Conservation (phyloP, 2,797 vertebrate species). For the Sebastes alutus region DNA sequence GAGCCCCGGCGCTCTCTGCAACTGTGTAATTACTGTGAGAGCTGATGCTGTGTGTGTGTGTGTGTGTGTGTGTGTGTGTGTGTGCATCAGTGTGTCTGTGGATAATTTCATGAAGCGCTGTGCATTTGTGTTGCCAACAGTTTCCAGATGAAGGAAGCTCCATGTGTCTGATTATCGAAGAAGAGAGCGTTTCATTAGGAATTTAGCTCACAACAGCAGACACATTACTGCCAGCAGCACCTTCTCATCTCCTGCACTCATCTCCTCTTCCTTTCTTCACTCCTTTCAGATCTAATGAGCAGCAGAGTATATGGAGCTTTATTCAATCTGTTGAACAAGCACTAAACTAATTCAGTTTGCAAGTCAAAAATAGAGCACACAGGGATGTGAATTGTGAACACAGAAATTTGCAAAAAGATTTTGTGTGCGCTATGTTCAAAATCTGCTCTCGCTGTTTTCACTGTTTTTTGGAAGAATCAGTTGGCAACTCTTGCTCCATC, state of each 20-base stretch:
- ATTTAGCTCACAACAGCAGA: conserved; percentile 42
- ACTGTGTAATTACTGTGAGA: conserved; percentile 84
- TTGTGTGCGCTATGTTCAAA: not conserved
- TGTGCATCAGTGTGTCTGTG: conserved; percentile 79
- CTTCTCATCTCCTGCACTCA: not conserved
- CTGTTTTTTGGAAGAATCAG: not conserved
- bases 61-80: conserved; percentile 66
- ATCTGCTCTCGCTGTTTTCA: not conserved
- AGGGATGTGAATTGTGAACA: not conserved
- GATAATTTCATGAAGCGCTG: conserved; percentile 82
- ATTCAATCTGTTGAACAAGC: not conserved
- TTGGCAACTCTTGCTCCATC: not conserved
- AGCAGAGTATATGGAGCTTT: not conserved
- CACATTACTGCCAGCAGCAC: conserved; percentile 21
- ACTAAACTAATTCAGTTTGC: not conserved
- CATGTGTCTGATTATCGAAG: conserved; percentile 78
- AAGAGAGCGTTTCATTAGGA: conserved; percentile 70
- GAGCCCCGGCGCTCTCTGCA: conserved; percentile 80
- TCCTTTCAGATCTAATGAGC: not conserved
- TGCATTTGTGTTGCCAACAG: conserved; percentile 78
- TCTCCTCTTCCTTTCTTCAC: not conserved
- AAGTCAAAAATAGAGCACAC: not conserved
- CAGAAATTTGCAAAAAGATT: not conserved
- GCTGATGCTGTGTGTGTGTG: conserved; percentile 64
- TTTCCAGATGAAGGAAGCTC: conserved; percentile 81